A percentile compares a stretch with the other conserved stretches of the same genome.
Conservation (phyloP, 2,888 invertebrate species). For the Synergus umbraculus region DNA sequence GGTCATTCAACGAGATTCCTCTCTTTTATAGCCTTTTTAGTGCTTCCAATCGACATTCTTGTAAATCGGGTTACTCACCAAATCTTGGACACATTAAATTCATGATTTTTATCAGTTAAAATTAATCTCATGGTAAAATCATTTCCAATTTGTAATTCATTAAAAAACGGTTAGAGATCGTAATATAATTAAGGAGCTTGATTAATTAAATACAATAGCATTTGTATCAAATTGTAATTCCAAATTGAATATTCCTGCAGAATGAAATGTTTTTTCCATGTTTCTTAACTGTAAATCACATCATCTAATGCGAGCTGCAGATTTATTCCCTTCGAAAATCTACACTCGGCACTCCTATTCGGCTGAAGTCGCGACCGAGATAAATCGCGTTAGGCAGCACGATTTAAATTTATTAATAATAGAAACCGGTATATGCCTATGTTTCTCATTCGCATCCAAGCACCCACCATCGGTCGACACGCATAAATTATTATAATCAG, state of each 20-base stretch:
- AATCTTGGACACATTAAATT: background rate
- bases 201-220: no score
- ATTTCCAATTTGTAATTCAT: no score
- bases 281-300: background rate
- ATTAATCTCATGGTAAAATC: background rate
- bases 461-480: slow-evolving; percentile 55
- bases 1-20: slow-evolving; percentile 27
- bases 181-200: no score
- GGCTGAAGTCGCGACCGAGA: slow-evolving; percentile 62
- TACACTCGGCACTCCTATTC: slow-evolving; percentile 59
- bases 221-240: background rate
- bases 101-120: background rate
- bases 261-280: background rate
- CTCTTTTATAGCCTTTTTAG: slow-evolving; percentile 19
- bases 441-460: slow-evolving; percentile 53
- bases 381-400: slow-evolving; percentile 67
- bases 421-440: slow-evolving; percentile 68
- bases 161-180: no score
- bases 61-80: slow-evolving; percentile 9
- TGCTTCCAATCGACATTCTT: slow-evolving; percentile 23
- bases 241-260: background rate
- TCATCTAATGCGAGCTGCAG: slow-evolving; percentile 43
- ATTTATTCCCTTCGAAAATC: slow-evolving; percentile 66
- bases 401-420: slow-evolving; percentile 74
- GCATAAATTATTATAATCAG: slow-evolving; percentile 73